phyloP scores from a whole-genome alignment of 1,140 invertebrate species.

The Drosophila triauraria region DNA sequence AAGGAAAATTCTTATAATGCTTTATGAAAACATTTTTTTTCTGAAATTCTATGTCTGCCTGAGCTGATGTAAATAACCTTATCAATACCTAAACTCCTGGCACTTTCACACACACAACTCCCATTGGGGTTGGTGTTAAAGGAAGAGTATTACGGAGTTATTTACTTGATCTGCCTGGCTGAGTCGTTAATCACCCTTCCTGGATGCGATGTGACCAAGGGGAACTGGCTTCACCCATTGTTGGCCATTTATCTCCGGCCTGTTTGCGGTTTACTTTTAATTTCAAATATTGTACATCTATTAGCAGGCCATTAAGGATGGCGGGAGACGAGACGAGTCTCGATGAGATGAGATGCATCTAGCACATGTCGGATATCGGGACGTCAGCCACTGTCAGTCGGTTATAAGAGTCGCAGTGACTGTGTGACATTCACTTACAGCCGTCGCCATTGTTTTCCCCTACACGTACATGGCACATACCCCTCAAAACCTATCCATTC shows the following conservation, averaged over 20 bases:
- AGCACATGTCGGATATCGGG: slow-evolving; percentile 74
- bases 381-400: slow-evolving; percentile 51
- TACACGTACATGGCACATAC: slow-evolving; percentile 4
- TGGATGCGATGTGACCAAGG: slow-evolving; percentile 2
- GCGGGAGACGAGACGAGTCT: slow-evolving; percentile 5
- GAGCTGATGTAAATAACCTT: not conserved
- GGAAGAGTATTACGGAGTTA: slow-evolving; percentile 8
- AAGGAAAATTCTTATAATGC: no score
- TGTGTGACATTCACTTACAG: slow-evolving; percentile 64
- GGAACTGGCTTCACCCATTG: slow-evolving; percentile 42
- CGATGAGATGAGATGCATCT: slow-evolving; percentile 25
- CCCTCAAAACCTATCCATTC: slow-evolving; percentile 26
- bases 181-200: slow-evolving; percentile 56
- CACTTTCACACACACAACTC: slow-evolving; percentile 24
- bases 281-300: slow-evolving; percentile 66
- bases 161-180: slow-evolving; percentile 30
- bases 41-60: no score
- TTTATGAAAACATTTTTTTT: not conserved
- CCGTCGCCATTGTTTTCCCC: slow-evolving; percentile 63
- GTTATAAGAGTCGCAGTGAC: slow-evolving; percentile 13
- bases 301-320: slow-evolving; percentile 67
- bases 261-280: slow-evolving; percentile 73
- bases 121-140: not conserved
- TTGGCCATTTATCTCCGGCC: slow-evolving; percentile 64
- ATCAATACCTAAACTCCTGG: not conserved